Percentiles rank a stretch among this genome's conserved stretches.
Conservation (phyloP, 2,797 vertebrate species). For the Eidolon dupreanum region DNA sequence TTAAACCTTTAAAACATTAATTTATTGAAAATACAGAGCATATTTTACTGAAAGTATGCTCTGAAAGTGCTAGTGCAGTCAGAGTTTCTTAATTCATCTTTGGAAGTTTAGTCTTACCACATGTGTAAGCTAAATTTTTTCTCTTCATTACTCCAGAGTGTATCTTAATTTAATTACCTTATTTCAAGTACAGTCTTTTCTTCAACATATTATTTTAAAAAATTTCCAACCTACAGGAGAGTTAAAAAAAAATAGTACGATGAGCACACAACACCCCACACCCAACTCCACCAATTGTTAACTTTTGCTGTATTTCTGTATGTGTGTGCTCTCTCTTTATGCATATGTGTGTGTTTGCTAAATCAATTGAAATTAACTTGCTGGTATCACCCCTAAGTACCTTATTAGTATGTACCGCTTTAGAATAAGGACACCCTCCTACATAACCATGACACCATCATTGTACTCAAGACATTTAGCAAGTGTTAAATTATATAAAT, state of each 20-base stretch:
- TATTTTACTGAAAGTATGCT: neutral
- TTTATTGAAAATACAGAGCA: neutral
- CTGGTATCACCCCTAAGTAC: neutral
- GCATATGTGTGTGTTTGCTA: neutral
- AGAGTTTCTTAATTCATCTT: neutral
- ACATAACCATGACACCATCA: neutral
- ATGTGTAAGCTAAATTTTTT: neutral
- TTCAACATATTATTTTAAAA: neutral
- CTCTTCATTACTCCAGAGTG: neutral
- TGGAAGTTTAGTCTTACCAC: neutral
- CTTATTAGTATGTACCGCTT: neutral
- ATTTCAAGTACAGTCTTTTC: neutral
- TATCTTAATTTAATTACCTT: neutral
- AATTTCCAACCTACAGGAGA: conserved; percentile 3
- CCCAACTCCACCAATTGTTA: neutral
- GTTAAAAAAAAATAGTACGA: neutral
- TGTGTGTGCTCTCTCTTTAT: neutral
- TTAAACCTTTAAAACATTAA: neutral
- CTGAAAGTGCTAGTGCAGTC: neutral
- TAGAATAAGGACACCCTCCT: neutral
- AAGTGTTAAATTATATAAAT: no score
- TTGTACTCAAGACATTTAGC: neutral
- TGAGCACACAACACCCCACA: neutral
- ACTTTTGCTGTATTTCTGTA: neutral
- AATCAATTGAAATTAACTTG: neutral